Conservation (phyloP, 2,888 invertebrate species). For the Conomelus anceps region DNA sequence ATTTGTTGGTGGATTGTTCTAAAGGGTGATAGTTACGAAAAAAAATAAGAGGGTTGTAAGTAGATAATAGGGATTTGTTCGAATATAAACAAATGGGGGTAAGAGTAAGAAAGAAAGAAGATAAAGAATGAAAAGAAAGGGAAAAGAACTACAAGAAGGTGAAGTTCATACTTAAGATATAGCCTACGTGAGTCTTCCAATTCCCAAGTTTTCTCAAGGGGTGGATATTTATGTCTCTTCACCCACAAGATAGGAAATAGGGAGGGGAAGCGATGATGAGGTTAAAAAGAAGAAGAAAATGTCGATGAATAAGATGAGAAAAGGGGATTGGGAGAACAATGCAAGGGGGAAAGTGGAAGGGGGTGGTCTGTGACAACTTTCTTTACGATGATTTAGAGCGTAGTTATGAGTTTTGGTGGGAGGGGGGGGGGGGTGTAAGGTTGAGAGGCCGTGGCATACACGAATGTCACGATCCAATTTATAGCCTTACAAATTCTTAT, state of each 20-base stretch:
- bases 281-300: too few relatives aligned
- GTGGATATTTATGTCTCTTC: background rate
- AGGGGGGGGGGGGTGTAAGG: background rate
- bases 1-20: background rate
- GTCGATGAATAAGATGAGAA: background rate
- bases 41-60: background rate
- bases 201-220: background rate
- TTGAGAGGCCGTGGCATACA: background rate
- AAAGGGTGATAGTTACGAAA: background rate
- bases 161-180: background rate
- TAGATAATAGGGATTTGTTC: background rate
- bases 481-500: background rate
- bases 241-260: background rate
- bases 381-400: background rate
- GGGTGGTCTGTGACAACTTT: background rate
- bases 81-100: background rate
- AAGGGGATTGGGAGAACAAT: background rate
- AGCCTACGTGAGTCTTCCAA: background rate
- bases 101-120: background rate
- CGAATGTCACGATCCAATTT: background rate
- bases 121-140: background rate
- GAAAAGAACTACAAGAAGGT: background rate
- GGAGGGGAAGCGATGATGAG: background rate
- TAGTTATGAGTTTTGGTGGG: background rate
- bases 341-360: too few relatives aligned